Base-by-base conservation (phyloP, 2,113 vertebrate species). In the Chaetura pelagica region DNA sequence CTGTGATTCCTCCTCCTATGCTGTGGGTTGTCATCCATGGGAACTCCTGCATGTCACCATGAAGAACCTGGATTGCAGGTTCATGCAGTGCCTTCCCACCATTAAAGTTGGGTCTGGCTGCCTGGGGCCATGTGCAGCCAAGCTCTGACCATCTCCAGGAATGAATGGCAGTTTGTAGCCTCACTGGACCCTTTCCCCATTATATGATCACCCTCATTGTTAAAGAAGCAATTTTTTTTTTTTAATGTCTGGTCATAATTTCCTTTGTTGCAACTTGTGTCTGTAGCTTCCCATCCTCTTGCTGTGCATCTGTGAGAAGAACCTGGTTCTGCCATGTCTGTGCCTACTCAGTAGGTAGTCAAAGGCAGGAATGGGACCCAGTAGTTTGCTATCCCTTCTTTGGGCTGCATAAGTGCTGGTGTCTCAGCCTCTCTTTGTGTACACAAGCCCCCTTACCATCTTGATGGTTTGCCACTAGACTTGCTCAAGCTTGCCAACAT, bases 81-180 rank as follows among this genome's bases (percentile, higher is more conserved):
- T 18, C 49, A 15, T 44, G 35, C 20, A 8, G n/a, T 19, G 46
- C n/a, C 27, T 21, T 78, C 55, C 26, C 48, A 59, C 7, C 14
- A 44, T 21, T 57, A 10, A 44, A 4, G 29, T 2, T 35, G n/a
- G 63, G 15, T 61, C 46, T 32, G 48, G 29, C 38, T 51, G 13
- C 32, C 16, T 57, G 32, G 17, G 30, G 8, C n/a, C 40, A 3
- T 3, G 4, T 49, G n/a, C 0, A 1, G 23, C 40, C 1, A 0
- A 66, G 23, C 22, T 86, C 79, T 83, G 74, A 54, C 71, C 16
- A 6, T 40, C 48, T 85, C 52, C 55, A 34, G 30, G 18, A 10
- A 7, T 35, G 40, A 30, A 32, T 35, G 30, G 52, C 71, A 46
- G 54, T 78, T 40, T 78, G 16, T 20, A n/a, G 15, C 27, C 66